Conservation (phyloP, 2,113 vertebrate species). For the Coregonus clupeaformis region DNA sequence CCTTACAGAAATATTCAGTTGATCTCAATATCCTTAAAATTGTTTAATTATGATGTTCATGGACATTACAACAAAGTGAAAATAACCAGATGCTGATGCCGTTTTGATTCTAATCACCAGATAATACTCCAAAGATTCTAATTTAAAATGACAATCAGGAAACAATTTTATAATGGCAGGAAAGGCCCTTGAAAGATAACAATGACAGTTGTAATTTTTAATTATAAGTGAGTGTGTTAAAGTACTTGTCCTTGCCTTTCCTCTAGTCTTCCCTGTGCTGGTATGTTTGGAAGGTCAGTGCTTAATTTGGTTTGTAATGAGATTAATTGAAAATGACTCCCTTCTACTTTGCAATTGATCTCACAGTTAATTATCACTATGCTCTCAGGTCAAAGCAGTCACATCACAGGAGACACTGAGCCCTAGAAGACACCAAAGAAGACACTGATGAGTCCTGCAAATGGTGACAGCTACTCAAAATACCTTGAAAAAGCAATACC, state of each 20-base stretch:
- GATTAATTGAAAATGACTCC: constrained; percentile 70
- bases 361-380: constrained; percentile 62
- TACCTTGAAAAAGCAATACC: constrained; percentile 14
- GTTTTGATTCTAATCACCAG: neutral
- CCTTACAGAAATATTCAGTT: neutral
- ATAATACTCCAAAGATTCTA: constrained; percentile 3
- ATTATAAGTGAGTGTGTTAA: constrained; percentile 49
- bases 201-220: constrained; percentile 40
- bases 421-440: neutral
- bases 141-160: neutral
- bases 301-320: constrained; percentile 70
- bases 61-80: neutral
- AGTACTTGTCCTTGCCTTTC: constrained; percentile 42
- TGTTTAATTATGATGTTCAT: too few relatives aligned
- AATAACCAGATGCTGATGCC: neutral
- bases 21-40: too few relatives aligned
- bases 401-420: constrained; percentile 19
- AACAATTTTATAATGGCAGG: neutral
- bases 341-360: constrained; percentile 66
- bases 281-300: constrained; percentile 62
- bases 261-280: constrained; percentile 59
- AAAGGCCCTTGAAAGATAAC: constrained; percentile 23
- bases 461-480: constrained; percentile 21
- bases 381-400: constrained; percentile 56
- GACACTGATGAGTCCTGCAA: constrained; percentile 9